Evolutionary conservation across 2,113 vertebrate species (phyloP).

Genomic region (Centrocercus urophasianus): DNA sequence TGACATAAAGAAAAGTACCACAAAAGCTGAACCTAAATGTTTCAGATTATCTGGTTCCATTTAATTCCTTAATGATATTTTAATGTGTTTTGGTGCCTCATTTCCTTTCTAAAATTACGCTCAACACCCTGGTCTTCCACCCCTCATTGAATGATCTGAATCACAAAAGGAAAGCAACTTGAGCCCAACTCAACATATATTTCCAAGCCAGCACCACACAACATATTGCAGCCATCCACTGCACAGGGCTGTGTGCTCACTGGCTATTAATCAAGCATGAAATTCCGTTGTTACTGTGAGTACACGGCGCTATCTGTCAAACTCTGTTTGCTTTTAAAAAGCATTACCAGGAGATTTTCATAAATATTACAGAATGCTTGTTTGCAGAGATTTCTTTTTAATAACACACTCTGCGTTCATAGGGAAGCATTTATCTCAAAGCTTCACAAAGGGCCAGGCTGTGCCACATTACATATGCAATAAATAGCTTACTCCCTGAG

Average conservation of each 20-base stretch:
- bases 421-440: background rate
- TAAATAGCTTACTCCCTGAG: accelerated
- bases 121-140: accelerated
- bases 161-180: accelerated
- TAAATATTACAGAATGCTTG: accelerated
- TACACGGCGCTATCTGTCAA: accelerated
- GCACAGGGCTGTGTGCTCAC: background rate
- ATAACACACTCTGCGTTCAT: accelerated
- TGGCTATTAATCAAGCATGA: background rate
- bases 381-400: background rate
- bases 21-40: background rate
- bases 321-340: background rate
- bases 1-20: background rate
- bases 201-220: background rate
- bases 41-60: constrained; percentile 4
- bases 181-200: background rate
- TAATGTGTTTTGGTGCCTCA: constrained; percentile 55
- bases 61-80: constrained; percentile 32
- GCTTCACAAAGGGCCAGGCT: accelerated
- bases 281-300: accelerated
- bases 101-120: constrained; percentile 61
- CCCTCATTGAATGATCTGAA: background rate
- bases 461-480: accelerated
- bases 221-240: accelerated
- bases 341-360: background rate